Evolutionary conservation across 2,113 vertebrate species (phyloP), one percentile per base, ranked within the genome.

Genomic region (Peucedramus taeniatus): DNA sequence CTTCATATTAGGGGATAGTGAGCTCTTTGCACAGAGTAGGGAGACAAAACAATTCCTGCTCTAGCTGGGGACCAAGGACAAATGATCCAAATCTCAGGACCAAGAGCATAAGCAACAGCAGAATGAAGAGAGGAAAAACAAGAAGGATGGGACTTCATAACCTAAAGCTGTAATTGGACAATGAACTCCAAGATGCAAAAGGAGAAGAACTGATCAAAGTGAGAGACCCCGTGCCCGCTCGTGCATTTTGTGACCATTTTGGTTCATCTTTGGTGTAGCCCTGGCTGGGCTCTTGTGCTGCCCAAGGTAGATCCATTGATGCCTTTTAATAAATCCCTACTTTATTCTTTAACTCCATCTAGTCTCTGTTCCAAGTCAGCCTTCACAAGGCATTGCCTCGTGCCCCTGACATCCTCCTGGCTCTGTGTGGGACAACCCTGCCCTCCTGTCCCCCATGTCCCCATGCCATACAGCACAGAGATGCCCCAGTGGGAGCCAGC

Each of bases 401-500:
- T 12, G 50, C 3, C 12, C 56, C 20, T 2, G 10, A 24, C 4
- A 1, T 21, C 39, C 22, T 75, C 7, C 74, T 33, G 74, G 54
- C 64, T 47, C 40, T 26, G 0, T 1, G 17, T 1, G 1, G 42
- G 56, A 37, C 56, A 17, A 0, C 40, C 66, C 35, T 7, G 7
- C 5, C 33, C 8, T 33, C 26, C 3, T 1, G 6, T 7, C 3
- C 37, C 64, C 39, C 3, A 2, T 27, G 6, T 45, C 30, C 84
- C 87, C 3, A 1, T 3, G 65, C 66, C 89, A 0, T 96, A 99
- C 99, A 99, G 98, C 21, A 97, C 94, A 1, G 99, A 98, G 35
- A 99, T 98, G 60, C 99, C 99, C 99, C 99, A 99, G 97, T 99
- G 99, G 15, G 99, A 98, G 28, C 99, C 99, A 2, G 99, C 99